phyloP scores from a whole-genome alignment of 1,140 invertebrate species.

The Chlorops oryzae region DNA sequence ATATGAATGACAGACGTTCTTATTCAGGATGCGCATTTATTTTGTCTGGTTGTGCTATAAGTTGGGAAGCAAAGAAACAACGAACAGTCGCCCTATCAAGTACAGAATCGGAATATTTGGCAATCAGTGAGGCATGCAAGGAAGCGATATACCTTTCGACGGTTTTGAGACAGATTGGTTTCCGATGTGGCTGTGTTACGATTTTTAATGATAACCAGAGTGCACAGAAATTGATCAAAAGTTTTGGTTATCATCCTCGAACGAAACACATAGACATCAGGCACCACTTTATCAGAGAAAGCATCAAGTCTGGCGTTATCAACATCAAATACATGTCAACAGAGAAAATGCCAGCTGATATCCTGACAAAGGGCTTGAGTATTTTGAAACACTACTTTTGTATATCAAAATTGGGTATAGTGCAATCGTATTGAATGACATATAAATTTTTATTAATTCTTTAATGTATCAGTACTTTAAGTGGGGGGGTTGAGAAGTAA shows the following conservation, averaged over 20 bases:
- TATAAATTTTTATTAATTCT: no score
- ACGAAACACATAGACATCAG: constrained; percentile 47
- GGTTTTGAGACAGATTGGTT: constrained; percentile 14
- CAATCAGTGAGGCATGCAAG: constrained; percentile 30
- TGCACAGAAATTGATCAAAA: constrained; percentile 36
- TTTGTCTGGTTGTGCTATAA: constrained; percentile 17
- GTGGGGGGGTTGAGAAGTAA: no score
- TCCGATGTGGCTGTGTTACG: background rate
- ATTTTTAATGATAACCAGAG: constrained; percentile 37
- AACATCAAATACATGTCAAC: background rate
- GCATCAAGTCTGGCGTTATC: background rate
- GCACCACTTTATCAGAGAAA: constrained; percentile 30
- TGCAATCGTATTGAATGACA: no score
- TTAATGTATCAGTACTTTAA: no score
- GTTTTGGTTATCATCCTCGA: constrained; percentile 36
- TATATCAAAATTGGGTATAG: background rate
- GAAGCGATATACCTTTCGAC: constrained; percentile 22
- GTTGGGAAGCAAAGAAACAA: constrained; percentile 30
- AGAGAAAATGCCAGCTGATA: constrained; percentile 3
- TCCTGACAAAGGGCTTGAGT: constrained; percentile 1
- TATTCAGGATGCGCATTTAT: constrained; percentile 38
- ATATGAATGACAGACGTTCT: constrained; percentile 29
- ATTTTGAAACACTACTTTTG: background rate
- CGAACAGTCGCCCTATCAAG: constrained; percentile 21
- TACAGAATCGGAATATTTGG: constrained; percentile 47